phyloP scores from a whole-genome alignment of 2,113 vertebrate genomes.

The Toxotes jaculatrix region DNA sequence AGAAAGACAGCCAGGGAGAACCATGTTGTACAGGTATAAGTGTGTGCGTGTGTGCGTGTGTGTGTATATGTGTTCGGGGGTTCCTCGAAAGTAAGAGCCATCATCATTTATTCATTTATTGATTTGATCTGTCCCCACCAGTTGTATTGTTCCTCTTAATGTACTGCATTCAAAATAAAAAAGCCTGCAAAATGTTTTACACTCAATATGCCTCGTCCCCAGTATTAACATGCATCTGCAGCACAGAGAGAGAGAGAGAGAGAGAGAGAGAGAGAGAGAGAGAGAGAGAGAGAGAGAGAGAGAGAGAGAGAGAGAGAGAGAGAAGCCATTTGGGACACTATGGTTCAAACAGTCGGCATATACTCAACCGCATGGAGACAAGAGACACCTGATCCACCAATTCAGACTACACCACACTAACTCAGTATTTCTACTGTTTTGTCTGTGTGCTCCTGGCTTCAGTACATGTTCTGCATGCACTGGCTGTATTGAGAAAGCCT shows the following conservation, averaged over 20 bases:
- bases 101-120: slow-evolving; percentile 71
- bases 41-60: slow-evolving; percentile 2
- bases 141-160: slow-evolving; percentile 55
- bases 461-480: slow-evolving; percentile 1
- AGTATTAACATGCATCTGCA: slow-evolving; percentile 40
- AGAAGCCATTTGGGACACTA: slow-evolving; percentile 6
- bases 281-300: no score
- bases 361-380: slow-evolving; percentile 37
- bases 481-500: slow-evolving; percentile 22
- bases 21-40: not conserved
- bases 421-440: slow-evolving; percentile 4
- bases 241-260: slow-evolving; percentile 18
- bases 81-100: slow-evolving; percentile 56
- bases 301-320: no score
- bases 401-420: slow-evolving; percentile 38
- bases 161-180: slow-evolving; percentile 58
- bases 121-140: slow-evolving; percentile 57
- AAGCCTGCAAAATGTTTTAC: slow-evolving; percentile 53
- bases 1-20: slow-evolving; percentile 9
- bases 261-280: no score
- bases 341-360: slow-evolving; percentile 25
- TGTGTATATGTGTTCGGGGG: slow-evolving; percentile 11
- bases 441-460: slow-evolving; percentile 18
- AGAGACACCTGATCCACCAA: slow-evolving; percentile 56
- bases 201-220: slow-evolving; percentile 14